A percentile compares a stretch with the other conserved stretches of the same genome.
Evolutionary conservation across 2,888 invertebrate genomes (phyloP).

Genomic region (Limenitis camilla): DNA sequence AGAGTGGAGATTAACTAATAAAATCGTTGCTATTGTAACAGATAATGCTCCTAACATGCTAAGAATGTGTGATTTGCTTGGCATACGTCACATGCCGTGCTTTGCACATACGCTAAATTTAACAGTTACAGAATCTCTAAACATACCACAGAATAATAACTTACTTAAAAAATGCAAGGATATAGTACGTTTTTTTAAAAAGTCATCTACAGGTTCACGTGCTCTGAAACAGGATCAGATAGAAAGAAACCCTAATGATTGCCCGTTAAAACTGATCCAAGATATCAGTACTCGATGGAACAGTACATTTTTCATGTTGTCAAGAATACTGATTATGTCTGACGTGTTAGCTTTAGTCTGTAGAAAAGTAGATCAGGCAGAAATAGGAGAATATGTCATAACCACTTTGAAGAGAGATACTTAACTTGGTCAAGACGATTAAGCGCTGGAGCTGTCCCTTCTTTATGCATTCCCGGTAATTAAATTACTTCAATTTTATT

Average conservation of each 20-base stretch:
- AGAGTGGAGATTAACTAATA: not conserved
- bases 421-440: too few relatives aligned
- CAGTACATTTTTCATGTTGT: too few relatives aligned
- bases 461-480: too few relatives aligned
- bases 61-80: not conserved
- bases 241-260: conserved; percentile 1
- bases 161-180: not conserved
- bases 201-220: not conserved
- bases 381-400: too few relatives aligned
- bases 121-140: not conserved
- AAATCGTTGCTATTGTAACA: not conserved
- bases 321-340: too few relatives aligned
- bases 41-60: conserved; percentile 1
- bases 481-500: too few relatives aligned
- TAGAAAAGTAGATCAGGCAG: too few relatives aligned
- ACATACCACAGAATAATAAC: not conserved
- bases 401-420: too few relatives aligned
- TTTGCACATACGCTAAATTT: conserved; percentile 1
- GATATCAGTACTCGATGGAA: too few relatives aligned
- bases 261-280: too few relatives aligned
- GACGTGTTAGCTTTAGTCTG: too few relatives aligned
- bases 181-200: not conserved
- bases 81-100: not conserved
- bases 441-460: too few relatives aligned
- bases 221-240: not conserved